These are phyloP conservation scores for Scomberomorus guttatus DNA, from an alignment of 2,797 vertebrate genomes.

Conservation along the genomic window DNA sequence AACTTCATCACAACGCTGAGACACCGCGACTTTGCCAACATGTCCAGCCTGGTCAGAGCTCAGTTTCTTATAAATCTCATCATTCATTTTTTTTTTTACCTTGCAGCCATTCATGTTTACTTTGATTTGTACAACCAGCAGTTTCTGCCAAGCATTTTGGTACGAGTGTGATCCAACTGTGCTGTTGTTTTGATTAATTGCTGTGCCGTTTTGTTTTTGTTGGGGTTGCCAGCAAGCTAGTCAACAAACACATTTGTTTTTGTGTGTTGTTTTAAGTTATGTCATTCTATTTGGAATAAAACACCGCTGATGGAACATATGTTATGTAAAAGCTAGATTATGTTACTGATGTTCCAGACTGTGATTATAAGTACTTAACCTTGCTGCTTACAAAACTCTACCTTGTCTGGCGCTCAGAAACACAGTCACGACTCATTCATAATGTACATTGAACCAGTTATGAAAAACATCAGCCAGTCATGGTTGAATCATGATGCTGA, in stretches of 20 bases:
- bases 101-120: background rate
- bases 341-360: background rate
- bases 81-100: no score
- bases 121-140: background rate
- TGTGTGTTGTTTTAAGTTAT: no score
- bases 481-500: background rate
- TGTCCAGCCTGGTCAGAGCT: conserved; percentile 88
- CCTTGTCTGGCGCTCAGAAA: no score
- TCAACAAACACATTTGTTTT: background rate
- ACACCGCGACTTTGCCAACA: conserved; percentile 93
- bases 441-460: background rate
- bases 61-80: no score
- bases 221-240: background rate
- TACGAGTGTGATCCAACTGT: background rate
- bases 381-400: background rate
- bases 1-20: conserved; percentile 94
- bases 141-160: background rate
- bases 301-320: no score
- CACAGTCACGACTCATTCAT: no score
- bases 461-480: background rate
- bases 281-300: no score
- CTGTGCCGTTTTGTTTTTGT: background rate
- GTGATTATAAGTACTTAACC: background rate
- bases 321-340: background rate
- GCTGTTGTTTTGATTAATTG: background rate